Base-by-base conservation (phyloP, 2,113 vertebrate species). In the Alligator sinensis region DNA sequence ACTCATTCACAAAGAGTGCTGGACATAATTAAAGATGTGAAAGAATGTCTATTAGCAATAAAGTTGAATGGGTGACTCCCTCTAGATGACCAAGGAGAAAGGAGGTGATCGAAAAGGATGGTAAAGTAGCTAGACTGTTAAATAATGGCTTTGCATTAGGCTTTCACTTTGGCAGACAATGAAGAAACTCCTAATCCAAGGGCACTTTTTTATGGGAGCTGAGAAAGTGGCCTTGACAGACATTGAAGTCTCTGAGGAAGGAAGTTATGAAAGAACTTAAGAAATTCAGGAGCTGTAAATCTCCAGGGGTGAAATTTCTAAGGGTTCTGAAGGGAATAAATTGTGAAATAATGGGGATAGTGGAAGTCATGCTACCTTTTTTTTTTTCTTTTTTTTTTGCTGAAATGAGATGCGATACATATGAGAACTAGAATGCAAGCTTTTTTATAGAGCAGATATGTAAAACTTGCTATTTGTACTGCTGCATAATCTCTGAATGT, bases 391-490 rank as follows among this genome's bases (percentile, higher is more conserved):
- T 34, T 83, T 86, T 60, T 68, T 89, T 62, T 68, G 47, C 57
- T 62, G 27, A 80, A 5, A 4, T 81, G 82, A 92, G 84, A 90
- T 87, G 66, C 3, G 59, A 94, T 78, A 72, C 86, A 79, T 86
- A 66, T 3, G 59, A 88, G 82, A 54, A 82, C 38, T 30, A 18
- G 18, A 17, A 28, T 6, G 28, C 11, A 12, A 34, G 47, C 4
- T 80, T 55, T 86, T 80, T 82, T 84, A 66, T 78, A 89, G n/a
- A 34, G 63, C 75, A 80, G 70, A 63, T 1, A 0, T 5, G 34
- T 28, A 47, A 91, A 94, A 83, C 55, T 81, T 86, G 57, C 70
- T 75, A 57, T 22, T 72, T 54, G 57, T 87, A 89, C 93, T 90
- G 87, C 15, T 22, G 82, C 74, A 81, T 82, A 47, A 76, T 2